Evolutionary conservation across 2,888 invertebrate species (phyloP), one percentile per base, ranked within the genome.

Genomic region (Blera fallax): DNA sequence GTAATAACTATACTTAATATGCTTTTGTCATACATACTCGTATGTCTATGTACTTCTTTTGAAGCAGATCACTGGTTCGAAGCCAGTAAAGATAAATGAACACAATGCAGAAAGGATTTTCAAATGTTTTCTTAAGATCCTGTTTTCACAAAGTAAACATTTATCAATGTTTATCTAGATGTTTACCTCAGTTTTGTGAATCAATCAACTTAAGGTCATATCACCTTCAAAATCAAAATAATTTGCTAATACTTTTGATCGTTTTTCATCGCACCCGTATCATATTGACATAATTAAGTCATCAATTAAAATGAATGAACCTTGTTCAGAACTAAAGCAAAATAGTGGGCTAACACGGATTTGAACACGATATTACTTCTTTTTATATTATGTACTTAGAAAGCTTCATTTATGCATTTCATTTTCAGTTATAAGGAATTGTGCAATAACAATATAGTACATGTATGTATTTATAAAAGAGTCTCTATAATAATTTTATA

Each of bases 371-470:
- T 40, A 40, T 43, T 24, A 16, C 24, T 21, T 21, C 3, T 2
- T 48, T 48, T 48, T 3, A 11, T 48, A 21, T 3, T 21, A 40
- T 6, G 4, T 40, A 40, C 6, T 3, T 3, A 24, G 2, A 24
- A 24, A 24, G 2, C 24, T 24, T 24, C 1, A 16, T 56, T 3
- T 32, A 29, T 21, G 3, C 32, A 5, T 18, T 50, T 65, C 2
- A 29, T 21, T 73, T 54, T 40, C 40, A 43, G 52, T 62, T 3
- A 8, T 34, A 69, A 34, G 48, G 29, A 77, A 21, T 58, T 24
- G 45, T 60, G 56, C 67, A 67, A 67, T 67, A 56, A 43, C 11
- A 52, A 54, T 29, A 45, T 27, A 43, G 16, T 32, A 24, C 24
- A 24, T 37, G 21, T 18, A 14, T 16, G 27, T 18, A 14, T 16